A percentile compares a stretch with the other conserved stretches of the same genome.
These are phyloP conservation scores for Drosophila mercatorum DNA, from an alignment of 2,888 invertebrate genomes.

Conservation along the genomic window DNA sequence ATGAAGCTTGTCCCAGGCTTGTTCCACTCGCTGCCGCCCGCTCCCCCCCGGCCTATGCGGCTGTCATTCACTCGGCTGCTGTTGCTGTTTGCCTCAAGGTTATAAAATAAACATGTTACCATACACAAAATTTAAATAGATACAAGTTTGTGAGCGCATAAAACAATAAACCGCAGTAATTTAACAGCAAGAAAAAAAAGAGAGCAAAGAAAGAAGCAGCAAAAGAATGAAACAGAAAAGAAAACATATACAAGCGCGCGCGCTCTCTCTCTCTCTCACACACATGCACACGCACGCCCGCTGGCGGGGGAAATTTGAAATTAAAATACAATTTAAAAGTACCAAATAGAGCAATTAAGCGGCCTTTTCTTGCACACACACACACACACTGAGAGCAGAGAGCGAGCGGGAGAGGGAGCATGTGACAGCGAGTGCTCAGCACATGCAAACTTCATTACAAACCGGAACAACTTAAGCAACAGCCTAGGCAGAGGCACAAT, in stretches of 20 bases:
- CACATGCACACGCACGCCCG: background rate
- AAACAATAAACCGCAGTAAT: constrained; percentile 79
- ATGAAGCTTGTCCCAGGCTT: constrained; percentile 47
- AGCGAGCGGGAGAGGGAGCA: background rate
- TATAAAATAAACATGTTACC: constrained; percentile 84
- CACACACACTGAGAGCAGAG: background rate
- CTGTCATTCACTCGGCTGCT: constrained; percentile 23
- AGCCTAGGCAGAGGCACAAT: constrained; percentile 55
- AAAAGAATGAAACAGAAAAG: background rate
- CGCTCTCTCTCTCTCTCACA: background rate
- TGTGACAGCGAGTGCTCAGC: constrained; percentile 40
- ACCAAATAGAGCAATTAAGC: constrained; percentile 79
- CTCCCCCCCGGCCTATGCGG: constrained; percentile 26
- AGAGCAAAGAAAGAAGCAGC: constrained; percentile 4
- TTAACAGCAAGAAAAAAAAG: constrained; percentile 48
- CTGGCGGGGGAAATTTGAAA: constrained; percentile 55
- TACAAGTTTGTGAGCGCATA: constrained; percentile 79
- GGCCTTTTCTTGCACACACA: constrained; percentile 40
- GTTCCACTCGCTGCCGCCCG: background rate
- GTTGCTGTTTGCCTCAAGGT: constrained; percentile 68
- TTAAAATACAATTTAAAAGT: constrained; percentile 81
- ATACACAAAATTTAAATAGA: constrained; percentile 82
- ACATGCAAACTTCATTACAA: constrained; percentile 64
- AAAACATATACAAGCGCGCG: background rate
- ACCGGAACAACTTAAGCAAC: constrained; percentile 59